Evolutionary conservation across 2,888 invertebrate genomes (phyloP).

Genomic region (Napeogenes inachia): DNA sequence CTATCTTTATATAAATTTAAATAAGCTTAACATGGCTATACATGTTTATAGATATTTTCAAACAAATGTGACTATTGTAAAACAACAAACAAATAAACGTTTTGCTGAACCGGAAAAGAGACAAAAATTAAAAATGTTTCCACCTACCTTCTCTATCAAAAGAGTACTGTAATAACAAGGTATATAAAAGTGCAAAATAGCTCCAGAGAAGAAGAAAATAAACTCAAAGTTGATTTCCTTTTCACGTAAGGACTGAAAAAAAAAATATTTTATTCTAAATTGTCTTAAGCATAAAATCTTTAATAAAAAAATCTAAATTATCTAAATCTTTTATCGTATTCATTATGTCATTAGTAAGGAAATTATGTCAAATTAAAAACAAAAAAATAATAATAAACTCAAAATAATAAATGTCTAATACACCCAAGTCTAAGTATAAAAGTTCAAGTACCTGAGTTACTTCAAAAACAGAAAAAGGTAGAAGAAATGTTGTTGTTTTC

Average conservation of each 20-base stretch:
- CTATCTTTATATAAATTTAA: no score
- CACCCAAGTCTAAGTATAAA: no score
- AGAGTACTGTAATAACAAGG: conserved; percentile 61
- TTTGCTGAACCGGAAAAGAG: background rate
- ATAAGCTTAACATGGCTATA: no score
- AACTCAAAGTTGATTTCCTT: conserved; percentile 50
- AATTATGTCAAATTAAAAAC: background rate
- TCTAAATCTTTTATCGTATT: no score
- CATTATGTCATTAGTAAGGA: no score
- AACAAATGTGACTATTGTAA: no score
- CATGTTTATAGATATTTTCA: no score
- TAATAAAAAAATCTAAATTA: conserved; percentile 3
- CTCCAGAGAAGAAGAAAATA: conserved; percentile 42
- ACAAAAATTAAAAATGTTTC: background rate
- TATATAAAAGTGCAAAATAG: conserved; percentile 48
- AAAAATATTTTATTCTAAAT: conserved; percentile 6
- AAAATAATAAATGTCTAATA: background rate
- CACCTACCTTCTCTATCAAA: conserved; percentile 55
- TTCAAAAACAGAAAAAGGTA: conserved; percentile 55
- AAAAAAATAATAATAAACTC: background rate
- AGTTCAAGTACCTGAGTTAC: conserved; percentile 43
- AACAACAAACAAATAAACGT: no score
- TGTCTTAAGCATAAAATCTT: background rate
- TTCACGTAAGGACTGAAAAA: conserved; percentile 44
- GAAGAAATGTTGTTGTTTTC: conserved; percentile 53